phyloP scores from a whole-genome alignment of 2,888 invertebrate species.

The Ametastegia equiseti region DNA sequence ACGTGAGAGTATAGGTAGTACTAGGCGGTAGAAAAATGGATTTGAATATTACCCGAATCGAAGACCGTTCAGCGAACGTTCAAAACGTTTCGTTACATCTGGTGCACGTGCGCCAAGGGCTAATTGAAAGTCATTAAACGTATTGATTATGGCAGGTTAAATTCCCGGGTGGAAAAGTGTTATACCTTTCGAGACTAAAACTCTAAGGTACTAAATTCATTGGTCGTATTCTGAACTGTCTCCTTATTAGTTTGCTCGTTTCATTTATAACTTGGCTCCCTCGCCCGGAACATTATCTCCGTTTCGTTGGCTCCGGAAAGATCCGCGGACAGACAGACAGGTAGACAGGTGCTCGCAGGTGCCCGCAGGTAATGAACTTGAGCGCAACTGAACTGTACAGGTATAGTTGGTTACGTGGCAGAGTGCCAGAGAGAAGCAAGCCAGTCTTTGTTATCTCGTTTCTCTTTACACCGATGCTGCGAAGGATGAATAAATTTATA shows the following conservation, averaged over 20 bases:
- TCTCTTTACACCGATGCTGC: background rate
- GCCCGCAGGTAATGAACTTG: conserved; percentile 35
- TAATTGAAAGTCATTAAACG: conserved; percentile 4
- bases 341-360: conserved; percentile 29
- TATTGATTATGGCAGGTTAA: background rate
- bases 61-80: background rate
- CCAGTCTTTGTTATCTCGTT: conserved; percentile 37
- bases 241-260: background rate
- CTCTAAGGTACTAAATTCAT: background rate
- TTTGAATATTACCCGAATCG: background rate
- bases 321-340: conserved; percentile 14
- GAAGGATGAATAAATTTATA: conserved; percentile 34
- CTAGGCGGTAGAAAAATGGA: background rate
- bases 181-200: background rate
- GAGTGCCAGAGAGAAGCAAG: conserved; percentile 18
- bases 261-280: background rate
- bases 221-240: background rate
- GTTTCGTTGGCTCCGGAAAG: background rate
- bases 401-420: conserved; percentile 31
- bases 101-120: conserved; percentile 4
- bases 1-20: too few relatives aligned
- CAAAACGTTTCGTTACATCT: background rate
- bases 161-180: background rate
- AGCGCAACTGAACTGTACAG: conserved; percentile 32
- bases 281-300: background rate